A percentile compares a stretch with the other conserved stretches of the same genome.
Evolutionary conservation across 2,888 invertebrate genomes (phyloP).

Genomic region (Leptopterna dolabrata): DNA sequence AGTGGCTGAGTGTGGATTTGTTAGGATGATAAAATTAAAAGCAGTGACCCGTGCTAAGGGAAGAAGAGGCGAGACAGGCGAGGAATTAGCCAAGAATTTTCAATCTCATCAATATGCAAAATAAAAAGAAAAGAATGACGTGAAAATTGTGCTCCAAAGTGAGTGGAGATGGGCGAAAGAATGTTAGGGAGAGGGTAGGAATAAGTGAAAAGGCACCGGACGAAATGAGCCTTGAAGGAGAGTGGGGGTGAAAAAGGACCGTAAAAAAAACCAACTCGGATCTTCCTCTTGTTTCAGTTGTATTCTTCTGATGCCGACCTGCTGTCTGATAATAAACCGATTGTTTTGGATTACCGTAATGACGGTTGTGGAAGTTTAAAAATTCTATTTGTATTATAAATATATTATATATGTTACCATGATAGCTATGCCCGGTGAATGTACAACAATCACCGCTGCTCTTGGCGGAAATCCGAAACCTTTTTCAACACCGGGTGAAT

Average conservation of each 20-base stretch:
- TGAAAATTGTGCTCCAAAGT: slow-evolving; percentile 9
- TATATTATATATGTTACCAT: too few relatives aligned
- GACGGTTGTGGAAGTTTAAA: too few relatives aligned
- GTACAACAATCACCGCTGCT: too few relatives aligned
- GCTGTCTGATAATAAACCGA: background rate
- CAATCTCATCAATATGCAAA: slow-evolving; percentile 41
- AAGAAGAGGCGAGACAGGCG: background rate
- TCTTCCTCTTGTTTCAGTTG: background rate
- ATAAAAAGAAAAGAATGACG: slow-evolving; percentile 30
- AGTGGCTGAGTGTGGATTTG: background rate
- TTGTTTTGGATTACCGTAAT: too few relatives aligned
- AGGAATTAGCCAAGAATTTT: slow-evolving; percentile 17
- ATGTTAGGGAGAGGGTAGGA: slow-evolving; percentile 26
- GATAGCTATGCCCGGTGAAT: too few relatives aligned
- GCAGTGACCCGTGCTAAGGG: slow-evolving; percentile 3
- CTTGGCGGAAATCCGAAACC: too few relatives aligned
- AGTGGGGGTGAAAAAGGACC: slow-evolving; percentile 16
- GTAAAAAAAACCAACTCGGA: slow-evolving; percentile 8
- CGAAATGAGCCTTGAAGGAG: slow-evolving; percentile 32
- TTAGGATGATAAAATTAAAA: background rate
- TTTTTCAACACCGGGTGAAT: too few relatives aligned
- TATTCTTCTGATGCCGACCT: background rate
- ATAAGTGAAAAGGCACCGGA: slow-evolving; percentile 29
- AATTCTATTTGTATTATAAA: too few relatives aligned
- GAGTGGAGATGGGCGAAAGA: slow-evolving; percentile 15